A percentile compares a stretch with the other conserved stretches of the same genome.
Evolutionary conservation across 2,797 vertebrate genomes (phyloP).

Genomic region (Parauchenoglanis ngamensis): DNA sequence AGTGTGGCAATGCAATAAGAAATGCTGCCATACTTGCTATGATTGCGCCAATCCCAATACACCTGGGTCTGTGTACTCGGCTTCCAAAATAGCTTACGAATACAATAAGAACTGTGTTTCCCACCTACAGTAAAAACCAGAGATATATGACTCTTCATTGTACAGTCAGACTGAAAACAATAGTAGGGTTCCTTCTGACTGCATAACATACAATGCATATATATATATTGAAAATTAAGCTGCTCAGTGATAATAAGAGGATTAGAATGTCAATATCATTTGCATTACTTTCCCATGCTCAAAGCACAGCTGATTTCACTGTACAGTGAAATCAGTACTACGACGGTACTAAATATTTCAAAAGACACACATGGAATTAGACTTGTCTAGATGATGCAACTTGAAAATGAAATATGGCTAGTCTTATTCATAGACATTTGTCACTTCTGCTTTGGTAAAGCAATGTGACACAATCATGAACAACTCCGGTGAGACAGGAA

Average conservation of each 20-base stretch:
- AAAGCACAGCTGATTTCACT: background rate
- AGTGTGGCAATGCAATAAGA: slow-evolving; percentile 86
- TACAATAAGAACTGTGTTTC: slow-evolving; percentile 87
- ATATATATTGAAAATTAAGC: background rate
- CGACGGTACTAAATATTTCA: background rate
- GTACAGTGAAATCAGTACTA: too few relatives aligned
- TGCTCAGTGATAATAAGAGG: background rate
- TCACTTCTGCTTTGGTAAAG: too few relatives aligned
- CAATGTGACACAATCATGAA: background rate
- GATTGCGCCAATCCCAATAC: slow-evolving; percentile 85
- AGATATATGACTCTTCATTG: background rate
- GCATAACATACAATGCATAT: background rate
- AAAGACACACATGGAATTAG: background rate
- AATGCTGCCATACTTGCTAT: slow-evolving; percentile 82
- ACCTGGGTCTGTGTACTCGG: slow-evolving; percentile 85
- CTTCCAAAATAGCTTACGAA: slow-evolving; percentile 93
- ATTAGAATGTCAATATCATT: background rate
- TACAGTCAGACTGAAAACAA: background rate
- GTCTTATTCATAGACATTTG: too few relatives aligned
- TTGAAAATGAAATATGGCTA: background rate
- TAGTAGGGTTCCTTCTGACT: background rate
- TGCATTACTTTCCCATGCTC: background rate
- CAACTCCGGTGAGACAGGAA: too few relatives aligned
- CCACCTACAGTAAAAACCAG: slow-evolving; percentile 76
- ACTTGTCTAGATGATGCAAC: too few relatives aligned